Evolutionary conservation across 1,140 invertebrate species (phyloP).

Genomic region (Lineus longissimus): DNA sequence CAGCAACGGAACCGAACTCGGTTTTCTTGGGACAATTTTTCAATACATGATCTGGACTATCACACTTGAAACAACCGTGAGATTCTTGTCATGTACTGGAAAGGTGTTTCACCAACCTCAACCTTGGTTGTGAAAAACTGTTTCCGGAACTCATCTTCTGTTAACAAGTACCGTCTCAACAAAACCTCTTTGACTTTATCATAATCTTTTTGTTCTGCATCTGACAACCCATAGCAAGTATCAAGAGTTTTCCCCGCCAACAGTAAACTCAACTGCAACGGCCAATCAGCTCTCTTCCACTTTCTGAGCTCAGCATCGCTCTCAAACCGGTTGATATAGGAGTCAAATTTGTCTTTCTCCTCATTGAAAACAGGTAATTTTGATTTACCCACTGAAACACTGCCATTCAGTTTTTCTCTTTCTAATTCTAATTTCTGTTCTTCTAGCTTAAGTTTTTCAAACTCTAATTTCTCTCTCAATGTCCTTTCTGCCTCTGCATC

Average conservation of each 20-base stretch:
- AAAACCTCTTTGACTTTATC: slow-evolving; percentile 23
- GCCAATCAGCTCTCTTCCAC: slow-evolving; percentile 16
- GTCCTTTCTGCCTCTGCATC: no score
- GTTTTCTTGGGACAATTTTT: no score
- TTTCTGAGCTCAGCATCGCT: slow-evolving; percentile 10
- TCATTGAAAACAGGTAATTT: slow-evolving; percentile 19
- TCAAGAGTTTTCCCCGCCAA: slow-evolving; percentile 22
- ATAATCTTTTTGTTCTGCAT: slow-evolving; percentile 18
- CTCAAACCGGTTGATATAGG: slow-evolving; percentile 18
- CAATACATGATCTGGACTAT: no score
- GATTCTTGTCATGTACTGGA: slow-evolving; percentile 2
- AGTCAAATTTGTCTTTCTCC: slow-evolving; percentile 21
- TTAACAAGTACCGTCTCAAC: slow-evolving; percentile 20
- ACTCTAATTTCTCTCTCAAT: no score
- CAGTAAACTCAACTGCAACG: slow-evolving; percentile 14
- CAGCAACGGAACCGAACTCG: no score
- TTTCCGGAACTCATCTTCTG: slow-evolving; percentile 20
- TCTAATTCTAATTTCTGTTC: no score
- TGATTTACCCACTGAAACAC: no score
- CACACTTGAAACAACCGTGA: neutral
- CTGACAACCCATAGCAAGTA: slow-evolving; percentile 18
- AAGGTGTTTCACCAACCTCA: slow-evolving; percentile 17
- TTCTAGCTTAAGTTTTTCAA: no score
- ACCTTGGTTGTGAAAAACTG: slow-evolving; percentile 9
- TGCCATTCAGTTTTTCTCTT: no score